Conservation (phyloP, 2,113 vertebrate genomes). For the Saguinus midas region DNA sequence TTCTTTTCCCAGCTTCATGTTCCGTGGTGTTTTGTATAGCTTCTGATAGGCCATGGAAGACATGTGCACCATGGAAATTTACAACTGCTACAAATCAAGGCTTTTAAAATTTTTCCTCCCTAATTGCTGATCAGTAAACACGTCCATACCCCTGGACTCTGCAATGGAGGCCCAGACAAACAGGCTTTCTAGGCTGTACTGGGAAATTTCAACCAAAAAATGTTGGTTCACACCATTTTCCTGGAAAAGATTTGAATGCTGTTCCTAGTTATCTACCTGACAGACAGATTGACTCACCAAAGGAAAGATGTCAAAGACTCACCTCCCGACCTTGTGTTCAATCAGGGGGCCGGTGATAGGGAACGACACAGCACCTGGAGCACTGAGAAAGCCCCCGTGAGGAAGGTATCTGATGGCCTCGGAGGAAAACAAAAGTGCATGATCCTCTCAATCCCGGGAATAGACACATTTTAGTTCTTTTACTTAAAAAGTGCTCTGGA, state of each 20-base stretch:
- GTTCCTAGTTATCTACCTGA: neutral
- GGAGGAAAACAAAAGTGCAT: neutral
- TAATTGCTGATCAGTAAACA: neutral
- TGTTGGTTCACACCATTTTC: neutral
- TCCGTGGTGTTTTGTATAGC: neutral
- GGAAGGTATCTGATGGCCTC: neutral
- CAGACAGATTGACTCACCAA: neutral
- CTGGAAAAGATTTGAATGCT: neutral
- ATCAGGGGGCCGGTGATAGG: neutral
- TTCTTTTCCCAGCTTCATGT: neutral
- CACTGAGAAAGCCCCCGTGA: neutral
- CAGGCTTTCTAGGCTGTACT: neutral
- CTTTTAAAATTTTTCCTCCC: neutral
- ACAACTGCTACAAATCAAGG: neutral
- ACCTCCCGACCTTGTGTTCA: neutral
- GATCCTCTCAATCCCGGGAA: neutral
- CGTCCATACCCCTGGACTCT: neutral
- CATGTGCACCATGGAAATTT: neutral
- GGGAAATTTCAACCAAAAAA: neutral
- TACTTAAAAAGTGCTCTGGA: neutral
- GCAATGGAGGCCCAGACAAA: neutral
- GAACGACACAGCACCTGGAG: neutral
- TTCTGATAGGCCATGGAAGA: neutral
- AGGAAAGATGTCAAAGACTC: neutral
- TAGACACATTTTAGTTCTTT: neutral